Conservation (phyloP, 2,888 invertebrate genomes). For the Venustoraphidia nigricollis region DNA sequence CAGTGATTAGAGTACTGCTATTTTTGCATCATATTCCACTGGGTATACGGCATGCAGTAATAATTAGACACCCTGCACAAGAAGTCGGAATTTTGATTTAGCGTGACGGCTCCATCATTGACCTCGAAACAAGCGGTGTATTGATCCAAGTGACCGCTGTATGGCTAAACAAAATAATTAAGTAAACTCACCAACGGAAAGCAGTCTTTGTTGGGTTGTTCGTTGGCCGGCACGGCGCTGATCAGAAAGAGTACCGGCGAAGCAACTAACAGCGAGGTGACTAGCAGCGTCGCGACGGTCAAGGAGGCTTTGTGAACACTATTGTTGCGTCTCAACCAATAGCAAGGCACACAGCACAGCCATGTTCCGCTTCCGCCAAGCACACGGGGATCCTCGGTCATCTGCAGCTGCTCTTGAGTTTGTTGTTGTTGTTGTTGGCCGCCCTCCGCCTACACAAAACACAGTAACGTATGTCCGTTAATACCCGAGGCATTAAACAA, state of each 20-base stretch:
- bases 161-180: not conserved
- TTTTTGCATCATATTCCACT: too few species aligned
- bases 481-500: too few species aligned
- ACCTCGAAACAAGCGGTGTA: too few species aligned
- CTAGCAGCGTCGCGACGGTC: constrained; percentile 39
- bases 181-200: constrained; percentile 20
- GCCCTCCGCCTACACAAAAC: not conserved
- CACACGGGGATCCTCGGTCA: constrained; percentile 2
- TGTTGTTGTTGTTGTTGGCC: not conserved
- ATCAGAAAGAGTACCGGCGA: constrained; percentile 43
- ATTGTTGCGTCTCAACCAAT: constrained; percentile 37
- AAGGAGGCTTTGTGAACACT: constrained; percentile 42
- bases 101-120: too few species aligned
- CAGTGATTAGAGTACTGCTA: too few species aligned
- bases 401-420: not conserved
- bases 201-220: constrained; percentile 24
- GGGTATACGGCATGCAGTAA: too few species aligned
- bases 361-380: constrained; percentile 27
- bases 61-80: too few species aligned
- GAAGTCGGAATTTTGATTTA: too few species aligned
- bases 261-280: constrained; percentile 39
- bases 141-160: too few species aligned
- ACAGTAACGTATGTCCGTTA: too few species aligned
- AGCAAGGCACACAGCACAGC: constrained; percentile 42
- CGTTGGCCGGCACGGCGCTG: constrained; percentile 27